Percentiles rank a stretch among this genome's conserved stretches.
Evolutionary conservation across 2,113 vertebrate species (phyloP).

Genomic region (Rhea americana): DNA sequence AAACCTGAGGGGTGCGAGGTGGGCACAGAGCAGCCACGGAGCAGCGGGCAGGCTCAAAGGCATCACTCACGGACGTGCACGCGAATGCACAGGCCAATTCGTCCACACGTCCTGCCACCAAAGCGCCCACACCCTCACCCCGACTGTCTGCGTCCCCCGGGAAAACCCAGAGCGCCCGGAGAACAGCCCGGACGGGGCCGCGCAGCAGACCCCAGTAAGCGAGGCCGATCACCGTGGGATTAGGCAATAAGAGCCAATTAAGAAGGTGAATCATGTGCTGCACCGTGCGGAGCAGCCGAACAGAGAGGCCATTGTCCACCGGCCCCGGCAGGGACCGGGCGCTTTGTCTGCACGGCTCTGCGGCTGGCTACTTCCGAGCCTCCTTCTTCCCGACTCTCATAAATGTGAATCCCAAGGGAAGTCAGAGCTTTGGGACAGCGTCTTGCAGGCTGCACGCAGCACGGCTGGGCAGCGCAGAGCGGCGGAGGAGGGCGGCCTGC

Average conservation of each 20-base stretch:
- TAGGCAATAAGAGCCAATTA: not conserved
- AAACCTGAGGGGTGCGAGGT: too few species aligned
- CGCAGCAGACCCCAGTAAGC: too few species aligned
- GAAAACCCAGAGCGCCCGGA: too few species aligned
- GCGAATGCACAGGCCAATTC: not conserved
- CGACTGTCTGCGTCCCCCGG: not conserved
- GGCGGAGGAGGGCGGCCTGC: not conserved
- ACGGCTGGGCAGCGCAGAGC: not conserved
- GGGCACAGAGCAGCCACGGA: too few species aligned
- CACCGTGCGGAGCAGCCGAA: not conserved
- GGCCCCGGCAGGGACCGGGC: not conserved
- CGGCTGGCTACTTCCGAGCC: too few species aligned
- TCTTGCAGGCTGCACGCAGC: not conserved
- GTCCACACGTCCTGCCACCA: not conserved
- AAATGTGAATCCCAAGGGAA: not conserved
- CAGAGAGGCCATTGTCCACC: not conserved
- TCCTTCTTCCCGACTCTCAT: not conserved
- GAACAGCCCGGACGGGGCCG: not conserved
- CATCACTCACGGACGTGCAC: not conserved
- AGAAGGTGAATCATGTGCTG: not conserved
- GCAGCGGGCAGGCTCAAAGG: too few species aligned
- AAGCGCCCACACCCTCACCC: not conserved
- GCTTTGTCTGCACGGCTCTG: too few species aligned
- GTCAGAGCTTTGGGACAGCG: not conserved
- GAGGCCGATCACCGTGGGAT: not conserved